Percentiles rank a stretch among this genome's conserved stretches.
phyloP scores from a whole-genome alignment of 2,797 vertebrate genomes.

The Dromococcyx pavoninus region DNA sequence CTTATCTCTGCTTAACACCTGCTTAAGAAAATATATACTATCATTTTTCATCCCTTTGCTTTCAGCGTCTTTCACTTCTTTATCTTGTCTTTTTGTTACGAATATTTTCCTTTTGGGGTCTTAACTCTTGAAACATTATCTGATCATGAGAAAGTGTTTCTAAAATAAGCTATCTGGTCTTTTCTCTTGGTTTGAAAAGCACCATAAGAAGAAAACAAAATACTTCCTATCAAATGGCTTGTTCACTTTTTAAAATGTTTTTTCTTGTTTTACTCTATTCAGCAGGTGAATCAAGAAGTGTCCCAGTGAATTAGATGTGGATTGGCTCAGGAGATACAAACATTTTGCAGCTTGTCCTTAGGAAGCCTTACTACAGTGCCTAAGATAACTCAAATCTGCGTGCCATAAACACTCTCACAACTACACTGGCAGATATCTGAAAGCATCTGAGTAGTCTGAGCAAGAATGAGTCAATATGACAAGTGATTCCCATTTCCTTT shows the following conservation, averaged over 20 bases:
- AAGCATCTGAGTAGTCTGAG: neutral
- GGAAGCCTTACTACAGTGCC: neutral
- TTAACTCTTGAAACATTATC: neutral
- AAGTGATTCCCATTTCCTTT: neutral
- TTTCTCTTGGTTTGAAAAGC: neutral
- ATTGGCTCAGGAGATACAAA: neutral
- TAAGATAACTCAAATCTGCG: neutral
- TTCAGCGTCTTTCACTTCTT: neutral
- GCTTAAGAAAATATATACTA: neutral
- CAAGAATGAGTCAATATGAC: neutral
- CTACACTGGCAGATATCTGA: neutral
- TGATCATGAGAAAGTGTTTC: neutral
- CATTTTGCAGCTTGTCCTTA: neutral
- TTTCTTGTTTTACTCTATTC: neutral
- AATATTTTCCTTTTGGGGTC: conserved; percentile 12
- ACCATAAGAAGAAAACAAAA: neutral
- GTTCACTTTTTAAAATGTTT: neutral
- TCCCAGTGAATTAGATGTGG: neutral
- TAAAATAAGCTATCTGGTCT: neutral
- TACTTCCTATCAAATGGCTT: neutral
- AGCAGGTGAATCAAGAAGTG: neutral
- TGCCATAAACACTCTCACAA: neutral
- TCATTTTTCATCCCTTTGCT: neutral
- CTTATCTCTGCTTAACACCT: conserved; percentile 45
- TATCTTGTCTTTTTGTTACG: conserved; percentile 8